These are phyloP conservation scores for Onychomys arenicola DNA, from an alignment of 2,797 vertebrate genomes.

Conservation along the genomic window DNA sequence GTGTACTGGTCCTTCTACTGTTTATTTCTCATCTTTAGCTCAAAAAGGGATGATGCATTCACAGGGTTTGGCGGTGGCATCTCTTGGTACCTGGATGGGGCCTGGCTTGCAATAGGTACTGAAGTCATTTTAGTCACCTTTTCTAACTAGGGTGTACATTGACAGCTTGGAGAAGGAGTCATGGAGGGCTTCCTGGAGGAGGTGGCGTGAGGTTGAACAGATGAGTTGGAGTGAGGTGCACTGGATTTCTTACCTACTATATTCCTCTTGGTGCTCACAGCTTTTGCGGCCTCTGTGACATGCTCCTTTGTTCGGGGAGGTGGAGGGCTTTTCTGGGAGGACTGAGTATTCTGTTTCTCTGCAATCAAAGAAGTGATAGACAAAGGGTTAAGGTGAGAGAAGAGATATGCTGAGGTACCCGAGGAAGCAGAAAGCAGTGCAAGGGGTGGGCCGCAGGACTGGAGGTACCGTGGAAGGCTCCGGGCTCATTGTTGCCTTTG, in stretches of 20 bases:
- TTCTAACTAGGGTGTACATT: neutral
- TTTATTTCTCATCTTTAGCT: neutral
- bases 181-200: neutral
- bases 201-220: neutral
- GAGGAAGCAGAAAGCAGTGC: rapidly evolving
- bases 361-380: neutral
- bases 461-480: neutral
- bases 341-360: rapidly evolving
- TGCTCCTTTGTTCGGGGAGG: rapidly evolving
- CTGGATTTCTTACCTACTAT: neutral
- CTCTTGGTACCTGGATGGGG: no score
- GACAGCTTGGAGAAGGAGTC: neutral
- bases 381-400: neutral
- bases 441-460: rapidly evolving
- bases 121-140: rapidly evolving
- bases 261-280: rapidly evolving
- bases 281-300: no score
- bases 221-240: rapidly evolving
- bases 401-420: neutral
- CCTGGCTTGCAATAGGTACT: no score
- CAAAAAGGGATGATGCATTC: neutral
- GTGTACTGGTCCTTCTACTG: neutral
- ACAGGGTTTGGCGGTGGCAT: neutral
- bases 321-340: rapidly evolving
- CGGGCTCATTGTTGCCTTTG: neutral